phyloP scores from a whole-genome alignment of 2,113 vertebrate species.

The Morone saxatilis region DNA sequence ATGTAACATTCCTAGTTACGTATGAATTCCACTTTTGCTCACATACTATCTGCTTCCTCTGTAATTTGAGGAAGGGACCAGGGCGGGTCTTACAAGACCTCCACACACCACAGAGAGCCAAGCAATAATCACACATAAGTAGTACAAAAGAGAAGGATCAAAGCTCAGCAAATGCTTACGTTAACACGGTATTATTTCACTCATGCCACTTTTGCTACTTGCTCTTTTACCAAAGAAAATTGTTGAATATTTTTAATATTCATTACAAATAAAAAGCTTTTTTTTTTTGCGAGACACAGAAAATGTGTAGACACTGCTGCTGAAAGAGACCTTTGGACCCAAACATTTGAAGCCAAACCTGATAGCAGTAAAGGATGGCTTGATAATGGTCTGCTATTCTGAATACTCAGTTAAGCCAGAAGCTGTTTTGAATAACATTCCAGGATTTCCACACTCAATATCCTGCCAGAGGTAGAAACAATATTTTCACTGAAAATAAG shows the following conservation, averaged over 20 bases:
- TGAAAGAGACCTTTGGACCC: constrained; percentile 52
- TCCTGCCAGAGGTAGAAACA: constrained; percentile 28
- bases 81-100: constrained; percentile 45
- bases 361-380: background rate
- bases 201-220: background rate
- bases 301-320: background rate
- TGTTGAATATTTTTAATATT: background rate
- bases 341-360: constrained; percentile 21
- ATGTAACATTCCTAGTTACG: constrained; percentile 69
- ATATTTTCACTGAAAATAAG: constrained; percentile 49
- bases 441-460: constrained; percentile 38
- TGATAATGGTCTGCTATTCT: no score
- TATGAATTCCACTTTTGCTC: constrained; percentile 58
- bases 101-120: background rate
- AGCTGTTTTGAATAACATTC: constrained; percentile 39
- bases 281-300: background rate
- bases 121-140: background rate
- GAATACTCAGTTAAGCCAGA: constrained; percentile 1
- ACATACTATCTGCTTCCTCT: constrained; percentile 51
- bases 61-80: constrained; percentile 45
- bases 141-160: no score
- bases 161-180: background rate
- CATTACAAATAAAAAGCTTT: background rate
- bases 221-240: background rate
- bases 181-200: background rate